These are phyloP conservation scores for Oscheius onirici DNA, from an alignment of 2,888 invertebrate genomes.

Conservation along the genomic window DNA sequence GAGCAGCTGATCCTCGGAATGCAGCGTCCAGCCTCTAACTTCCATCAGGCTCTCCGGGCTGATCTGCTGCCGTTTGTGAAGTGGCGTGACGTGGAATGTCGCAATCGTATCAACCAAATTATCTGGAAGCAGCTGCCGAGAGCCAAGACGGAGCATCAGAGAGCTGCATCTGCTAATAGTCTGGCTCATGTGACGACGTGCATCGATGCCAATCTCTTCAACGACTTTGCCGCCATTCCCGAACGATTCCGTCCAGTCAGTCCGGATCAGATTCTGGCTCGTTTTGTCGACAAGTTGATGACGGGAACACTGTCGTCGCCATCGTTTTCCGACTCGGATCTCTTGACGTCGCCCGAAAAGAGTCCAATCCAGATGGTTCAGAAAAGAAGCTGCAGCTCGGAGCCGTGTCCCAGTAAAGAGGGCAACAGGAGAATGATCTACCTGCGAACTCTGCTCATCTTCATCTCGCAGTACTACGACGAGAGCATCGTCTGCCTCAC, in stretches of 20 bases:
- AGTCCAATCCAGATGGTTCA: no score
- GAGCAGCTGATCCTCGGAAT: conserved; percentile 42
- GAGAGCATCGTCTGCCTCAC: conserved; percentile 35
- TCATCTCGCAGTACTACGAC: conserved; percentile 37
- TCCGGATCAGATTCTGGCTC: conserved; percentile 18
- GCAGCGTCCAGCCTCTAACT: conserved; percentile 19
- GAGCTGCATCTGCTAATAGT: conserved; percentile 28
- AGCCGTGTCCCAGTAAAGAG: background rate
- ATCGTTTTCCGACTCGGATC: background rate
- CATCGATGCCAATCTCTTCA: conserved; percentile 23
- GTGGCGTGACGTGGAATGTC: conserved; percentile 45
- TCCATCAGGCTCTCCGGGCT: conserved; percentile 35
- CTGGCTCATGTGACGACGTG: conserved; percentile 5
- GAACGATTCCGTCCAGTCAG: conserved; percentile 21
- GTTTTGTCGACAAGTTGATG: conserved; percentile 7
- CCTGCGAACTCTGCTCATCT: conserved; percentile 43
- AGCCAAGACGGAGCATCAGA: conserved; percentile 32
- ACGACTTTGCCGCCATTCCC: conserved; percentile 15
- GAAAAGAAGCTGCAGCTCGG: background rate
- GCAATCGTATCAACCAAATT: conserved; percentile 38
- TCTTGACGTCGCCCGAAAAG: background rate
- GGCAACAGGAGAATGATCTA: conserved; percentile 27
- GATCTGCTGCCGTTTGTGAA: conserved; percentile 11
- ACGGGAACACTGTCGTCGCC: background rate
- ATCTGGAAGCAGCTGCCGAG: conserved; percentile 37